These are phyloP conservation scores for Pycnomerus fuliginosus DNA, from an alignment of 2,888 invertebrate species.

Conservation along the genomic window DNA sequence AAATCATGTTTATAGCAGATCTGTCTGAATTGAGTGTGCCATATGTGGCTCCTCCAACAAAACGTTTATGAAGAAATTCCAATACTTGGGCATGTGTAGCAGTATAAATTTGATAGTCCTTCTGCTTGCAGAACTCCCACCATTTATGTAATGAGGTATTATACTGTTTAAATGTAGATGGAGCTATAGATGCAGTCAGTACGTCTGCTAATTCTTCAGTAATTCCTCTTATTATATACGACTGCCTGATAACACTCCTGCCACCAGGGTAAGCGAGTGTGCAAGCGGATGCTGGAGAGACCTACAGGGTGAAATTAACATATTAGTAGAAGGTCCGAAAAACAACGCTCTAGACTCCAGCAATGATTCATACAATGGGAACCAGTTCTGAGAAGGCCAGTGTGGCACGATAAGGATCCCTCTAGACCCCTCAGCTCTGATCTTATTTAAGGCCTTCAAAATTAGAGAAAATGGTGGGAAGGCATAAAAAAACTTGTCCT, in stretches of 20 bases:
- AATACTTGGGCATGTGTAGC: neutral
- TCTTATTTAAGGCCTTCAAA: neutral
- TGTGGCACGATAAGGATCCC: slow-evolving; percentile 2
- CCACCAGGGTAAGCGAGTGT: neutral
- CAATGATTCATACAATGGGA: neutral
- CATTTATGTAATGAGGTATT: neutral
- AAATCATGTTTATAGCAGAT: neutral
- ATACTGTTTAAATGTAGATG: slow-evolving; percentile 1
- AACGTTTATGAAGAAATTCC: neutral
- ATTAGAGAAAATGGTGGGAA: slow-evolving; percentile 1
- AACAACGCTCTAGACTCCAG: neutral
- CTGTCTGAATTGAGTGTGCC: neutral
- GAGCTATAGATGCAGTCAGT: neutral
- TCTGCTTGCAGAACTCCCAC: slow-evolving; percentile 1
- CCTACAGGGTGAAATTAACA: neutral
- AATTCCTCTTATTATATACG: neutral
- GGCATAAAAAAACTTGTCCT: slow-evolving; percentile 1
- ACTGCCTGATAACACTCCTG: neutral
- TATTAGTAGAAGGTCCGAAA: neutral
- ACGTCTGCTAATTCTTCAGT: neutral
- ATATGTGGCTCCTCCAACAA: neutral
- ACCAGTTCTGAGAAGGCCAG: slow-evolving; percentile 5
- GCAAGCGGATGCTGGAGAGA: neutral
- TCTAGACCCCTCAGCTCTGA: neutral
- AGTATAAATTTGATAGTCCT: neutral